These are phyloP conservation scores for Willisornis vidua DNA, from an alignment of 2,113 vertebrate species.

Conservation along the genomic window DNA sequence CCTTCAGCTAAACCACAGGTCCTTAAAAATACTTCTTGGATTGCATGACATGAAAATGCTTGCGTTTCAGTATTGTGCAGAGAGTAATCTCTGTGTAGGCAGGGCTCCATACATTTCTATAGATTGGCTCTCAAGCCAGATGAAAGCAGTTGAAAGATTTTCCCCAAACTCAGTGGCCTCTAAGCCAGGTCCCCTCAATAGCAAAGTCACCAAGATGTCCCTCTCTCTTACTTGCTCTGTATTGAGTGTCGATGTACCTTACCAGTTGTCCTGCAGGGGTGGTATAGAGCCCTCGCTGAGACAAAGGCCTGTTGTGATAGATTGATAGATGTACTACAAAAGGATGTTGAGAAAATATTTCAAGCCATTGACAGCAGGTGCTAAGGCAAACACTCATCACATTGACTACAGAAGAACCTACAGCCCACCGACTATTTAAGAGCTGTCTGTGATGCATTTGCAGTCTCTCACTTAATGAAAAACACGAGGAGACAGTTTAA, in stretches of 20 bases:
- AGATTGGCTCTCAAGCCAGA: neutral
- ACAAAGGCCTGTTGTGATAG: neutral
- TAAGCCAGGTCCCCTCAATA: neutral
- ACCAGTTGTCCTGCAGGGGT: neutral
- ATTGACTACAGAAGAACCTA: neutral
- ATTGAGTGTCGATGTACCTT: neutral
- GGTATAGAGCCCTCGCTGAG: neutral
- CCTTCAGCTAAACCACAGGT: neutral
- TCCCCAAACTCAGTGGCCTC: neutral
- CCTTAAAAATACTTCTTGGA: neutral
- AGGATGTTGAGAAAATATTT: neutral
- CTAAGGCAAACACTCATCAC: neutral
- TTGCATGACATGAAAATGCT: neutral
- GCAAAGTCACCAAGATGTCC: neutral
- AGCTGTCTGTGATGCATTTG: neutral
- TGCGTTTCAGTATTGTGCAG: neutral
- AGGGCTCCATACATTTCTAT: neutral
- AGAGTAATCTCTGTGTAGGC: neutral
- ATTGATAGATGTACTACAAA: neutral
- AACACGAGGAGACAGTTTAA: neutral
- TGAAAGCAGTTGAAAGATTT: neutral
- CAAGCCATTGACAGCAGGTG: neutral
- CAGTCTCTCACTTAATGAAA: neutral
- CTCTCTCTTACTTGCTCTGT: neutral
- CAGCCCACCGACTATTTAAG: neutral